Evolutionary conservation across 2,797 vertebrate genomes (phyloP).

Genomic region (Gallirallus australis): DNA sequence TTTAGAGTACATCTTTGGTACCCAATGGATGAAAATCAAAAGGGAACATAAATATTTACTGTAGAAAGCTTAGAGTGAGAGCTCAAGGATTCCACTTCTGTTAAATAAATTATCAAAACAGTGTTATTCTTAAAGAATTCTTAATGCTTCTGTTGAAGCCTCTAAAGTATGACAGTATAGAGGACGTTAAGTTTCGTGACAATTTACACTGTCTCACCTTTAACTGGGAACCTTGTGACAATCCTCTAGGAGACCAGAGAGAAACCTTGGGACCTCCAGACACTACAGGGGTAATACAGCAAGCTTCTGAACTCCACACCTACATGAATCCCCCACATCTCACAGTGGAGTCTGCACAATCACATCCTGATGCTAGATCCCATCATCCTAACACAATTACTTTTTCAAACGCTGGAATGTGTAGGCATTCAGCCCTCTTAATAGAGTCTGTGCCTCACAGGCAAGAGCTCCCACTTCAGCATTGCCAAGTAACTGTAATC

Average conservation of each 20-base stretch:
- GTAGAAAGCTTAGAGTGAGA: neutral
- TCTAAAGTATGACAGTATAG: neutral
- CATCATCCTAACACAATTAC: neutral
- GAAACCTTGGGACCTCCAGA: neutral
- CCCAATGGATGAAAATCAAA: neutral
- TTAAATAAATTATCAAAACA: slow-evolving; percentile 22
- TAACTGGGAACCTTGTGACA: neutral
- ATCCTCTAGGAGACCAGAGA: neutral
- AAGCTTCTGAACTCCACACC: neutral
- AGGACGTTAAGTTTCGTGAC: neutral
- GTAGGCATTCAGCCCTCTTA: neutral
- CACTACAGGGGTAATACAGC: neutral
- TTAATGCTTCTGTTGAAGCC: neutral
- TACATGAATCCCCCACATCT: neutral
- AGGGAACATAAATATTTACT: slow-evolving; percentile 17
- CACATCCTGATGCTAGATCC: neutral
- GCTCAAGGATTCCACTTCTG: neutral
- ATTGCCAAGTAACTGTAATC: neutral
- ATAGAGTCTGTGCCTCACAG: neutral
- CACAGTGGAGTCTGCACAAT: neutral
- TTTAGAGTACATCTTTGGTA: neutral
- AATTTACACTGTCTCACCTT: neutral
- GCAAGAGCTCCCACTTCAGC: neutral
- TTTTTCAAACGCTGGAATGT: neutral
- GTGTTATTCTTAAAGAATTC: neutral